These are phyloP conservation scores for Dufourea novaeangliae DNA, from an alignment of 1,140 invertebrate genomes.

Conservation along the genomic window DNA sequence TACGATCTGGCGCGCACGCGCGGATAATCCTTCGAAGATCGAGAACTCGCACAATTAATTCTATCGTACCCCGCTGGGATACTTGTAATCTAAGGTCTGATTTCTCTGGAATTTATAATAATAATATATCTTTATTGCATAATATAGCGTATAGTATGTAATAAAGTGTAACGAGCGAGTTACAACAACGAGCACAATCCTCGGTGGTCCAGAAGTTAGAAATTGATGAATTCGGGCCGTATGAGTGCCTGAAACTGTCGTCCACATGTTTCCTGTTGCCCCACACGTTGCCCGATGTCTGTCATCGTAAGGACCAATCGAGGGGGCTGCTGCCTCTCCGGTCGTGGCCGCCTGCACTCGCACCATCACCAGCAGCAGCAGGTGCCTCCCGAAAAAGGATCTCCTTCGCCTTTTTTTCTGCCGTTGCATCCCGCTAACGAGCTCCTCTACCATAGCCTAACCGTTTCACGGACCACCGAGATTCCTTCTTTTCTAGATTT, in stretches of 20 bases:
- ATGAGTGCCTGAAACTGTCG: not conserved
- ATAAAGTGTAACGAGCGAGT: no score
- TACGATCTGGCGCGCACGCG: no score
- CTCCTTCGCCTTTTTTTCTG: conserved; percentile 56
- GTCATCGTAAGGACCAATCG: conserved; percentile 17
- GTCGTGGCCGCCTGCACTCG: not conserved
- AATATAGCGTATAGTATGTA: no score
- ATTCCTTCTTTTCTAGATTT: not conserved
- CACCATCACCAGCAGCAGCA: conserved; percentile 45
- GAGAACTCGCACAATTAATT: no score
- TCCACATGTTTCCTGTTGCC: conserved; percentile 33
- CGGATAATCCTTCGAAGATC: no score
- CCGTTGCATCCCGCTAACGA: conserved; percentile 30
- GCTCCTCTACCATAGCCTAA: conserved; percentile 8
- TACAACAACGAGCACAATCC: no score
- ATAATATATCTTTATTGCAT: no score
- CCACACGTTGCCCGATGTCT: conserved; percentile 48
- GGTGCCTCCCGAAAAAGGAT: conserved; percentile 60
- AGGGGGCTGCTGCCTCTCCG: not conserved
- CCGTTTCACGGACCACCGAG: conserved; percentile 1
- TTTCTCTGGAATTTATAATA: no score
- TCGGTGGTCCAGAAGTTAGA: not conserved
- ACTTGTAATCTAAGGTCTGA: no score
- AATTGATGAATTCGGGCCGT: not conserved
- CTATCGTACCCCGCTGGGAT: no score